Conservation (phyloP, 2,113 vertebrate species). For the Petrocephalus microphthalmus region DNA sequence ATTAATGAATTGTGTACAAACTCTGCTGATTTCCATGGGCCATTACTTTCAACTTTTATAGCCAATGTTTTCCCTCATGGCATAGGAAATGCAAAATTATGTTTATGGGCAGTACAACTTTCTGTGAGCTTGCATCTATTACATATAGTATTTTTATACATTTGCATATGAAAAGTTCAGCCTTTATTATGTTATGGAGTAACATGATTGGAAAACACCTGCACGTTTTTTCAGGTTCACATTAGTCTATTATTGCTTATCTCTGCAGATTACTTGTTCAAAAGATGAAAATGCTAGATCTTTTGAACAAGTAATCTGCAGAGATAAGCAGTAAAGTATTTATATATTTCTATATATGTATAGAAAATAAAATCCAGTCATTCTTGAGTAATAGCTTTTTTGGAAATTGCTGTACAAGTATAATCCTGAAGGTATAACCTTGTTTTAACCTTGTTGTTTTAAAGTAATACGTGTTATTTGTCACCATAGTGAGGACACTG, state of each 20-base stretch:
- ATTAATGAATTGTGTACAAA: conserved; percentile 1
- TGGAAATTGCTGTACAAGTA: neutral
- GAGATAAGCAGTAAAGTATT: neutral
- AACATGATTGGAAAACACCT: neutral
- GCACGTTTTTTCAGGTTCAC: neutral
- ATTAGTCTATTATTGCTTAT: neutral
- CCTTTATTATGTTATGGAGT: neutral
- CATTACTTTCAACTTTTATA: conserved; percentile 13
- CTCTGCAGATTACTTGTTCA: neutral
- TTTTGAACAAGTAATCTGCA: neutral
- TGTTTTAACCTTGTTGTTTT: neutral
- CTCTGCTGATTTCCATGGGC: conserved; percentile 25
- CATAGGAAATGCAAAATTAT: neutral
- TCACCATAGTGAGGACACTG: neutral
- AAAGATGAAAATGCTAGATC: neutral
- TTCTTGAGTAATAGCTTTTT: neutral
- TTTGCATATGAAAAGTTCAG: neutral
- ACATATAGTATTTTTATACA: neutral
- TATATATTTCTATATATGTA: too few species aligned
- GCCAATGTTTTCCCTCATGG: neutral
- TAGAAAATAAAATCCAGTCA: neutral
- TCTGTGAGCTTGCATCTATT: neutral
- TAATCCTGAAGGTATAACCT: neutral
- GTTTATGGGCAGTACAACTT: neutral
- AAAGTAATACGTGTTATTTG: neutral